Conservation (phyloP, 1,140 invertebrate species). For the Coptotermes formosanus region DNA sequence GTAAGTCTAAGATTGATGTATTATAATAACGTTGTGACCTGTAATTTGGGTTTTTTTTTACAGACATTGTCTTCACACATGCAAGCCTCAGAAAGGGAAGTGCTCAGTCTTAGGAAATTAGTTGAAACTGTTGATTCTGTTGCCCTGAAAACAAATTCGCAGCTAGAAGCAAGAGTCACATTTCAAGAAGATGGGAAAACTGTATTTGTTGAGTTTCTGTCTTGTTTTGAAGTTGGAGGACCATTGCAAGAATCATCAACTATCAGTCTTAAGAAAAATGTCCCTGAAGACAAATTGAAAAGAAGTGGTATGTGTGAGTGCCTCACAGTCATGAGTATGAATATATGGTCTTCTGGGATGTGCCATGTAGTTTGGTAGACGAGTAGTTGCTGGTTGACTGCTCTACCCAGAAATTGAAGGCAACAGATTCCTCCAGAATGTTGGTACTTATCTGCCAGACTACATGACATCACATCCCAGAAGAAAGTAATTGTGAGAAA, state of each 20-base stretch:
- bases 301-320: constrained; percentile 42
- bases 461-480: too few species aligned
- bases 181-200: constrained; percentile 46
- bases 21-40: neutral
- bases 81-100: constrained; percentile 29
- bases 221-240: constrained; percentile 54
- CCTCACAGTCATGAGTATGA: too few species aligned
- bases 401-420: too few species aligned
- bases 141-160: constrained; percentile 33
- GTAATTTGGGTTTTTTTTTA: neutral
- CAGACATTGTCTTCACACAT: constrained; percentile 10
- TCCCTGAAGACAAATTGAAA: constrained; percentile 43
- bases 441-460: too few species aligned
- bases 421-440: too few species aligned
- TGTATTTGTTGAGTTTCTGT: constrained; percentile 51
- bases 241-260: constrained; percentile 5
- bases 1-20: too few species aligned
- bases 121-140: constrained; percentile 17
- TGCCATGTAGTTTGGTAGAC: too few species aligned
- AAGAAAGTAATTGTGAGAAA: too few species aligned
- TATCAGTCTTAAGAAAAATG: constrained; percentile 43
- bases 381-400: too few species aligned
- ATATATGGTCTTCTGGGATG: too few species aligned
- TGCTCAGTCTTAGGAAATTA: constrained; percentile 10
- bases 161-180: constrained; percentile 44